Evolutionary conservation across 2,797 vertebrate genomes (phyloP).

Genomic region (Enteromius argenteus): DNA sequence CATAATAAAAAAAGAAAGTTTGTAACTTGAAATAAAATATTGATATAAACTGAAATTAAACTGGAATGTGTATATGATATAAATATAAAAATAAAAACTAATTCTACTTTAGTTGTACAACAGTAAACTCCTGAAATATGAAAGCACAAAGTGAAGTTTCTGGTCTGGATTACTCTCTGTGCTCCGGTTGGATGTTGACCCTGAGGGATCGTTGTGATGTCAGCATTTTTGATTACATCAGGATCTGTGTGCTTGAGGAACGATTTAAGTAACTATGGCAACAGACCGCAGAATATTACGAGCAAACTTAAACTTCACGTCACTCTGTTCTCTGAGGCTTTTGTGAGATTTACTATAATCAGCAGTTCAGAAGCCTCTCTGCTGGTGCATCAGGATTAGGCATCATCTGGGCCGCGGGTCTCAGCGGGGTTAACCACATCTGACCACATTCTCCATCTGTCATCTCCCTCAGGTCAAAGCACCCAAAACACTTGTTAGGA

Average conservation of each 20-base stretch:
- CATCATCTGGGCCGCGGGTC: background rate
- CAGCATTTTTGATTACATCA: slow-evolving; percentile 49
- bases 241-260: slow-evolving; percentile 51
- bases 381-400: slow-evolving; percentile 28
- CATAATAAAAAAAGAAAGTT: too few relatives aligned
- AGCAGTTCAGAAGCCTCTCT: slow-evolving; percentile 23
- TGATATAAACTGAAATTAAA: too few relatives aligned
- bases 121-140: background rate
- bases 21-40: too few relatives aligned
- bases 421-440: slow-evolving; percentile 3
- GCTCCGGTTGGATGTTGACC: slow-evolving; percentile 15
- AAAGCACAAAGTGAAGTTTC: background rate
- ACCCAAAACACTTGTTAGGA: background rate
- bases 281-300: slow-evolving; percentile 30
- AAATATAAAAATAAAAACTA: background rate
- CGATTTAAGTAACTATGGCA: slow-evolving; percentile 51
- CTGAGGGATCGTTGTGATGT: slow-evolving; percentile 35
- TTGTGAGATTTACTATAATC: slow-evolving; percentile 39
- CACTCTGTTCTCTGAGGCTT: slow-evolving; percentile 27
- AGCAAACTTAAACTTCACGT: slow-evolving; percentile 47
- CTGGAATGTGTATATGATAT: too few relatives aligned
- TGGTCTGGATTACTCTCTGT: slow-evolving; percentile 4
- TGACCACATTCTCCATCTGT: slow-evolving; percentile 37
- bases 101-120: background rate
- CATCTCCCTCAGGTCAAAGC: slow-evolving; percentile 1